Evolutionary conservation across 2,888 invertebrate genomes (phyloP), one percentile per base, ranked within the genome.

Genomic region (Campoplex capitator): DNA sequence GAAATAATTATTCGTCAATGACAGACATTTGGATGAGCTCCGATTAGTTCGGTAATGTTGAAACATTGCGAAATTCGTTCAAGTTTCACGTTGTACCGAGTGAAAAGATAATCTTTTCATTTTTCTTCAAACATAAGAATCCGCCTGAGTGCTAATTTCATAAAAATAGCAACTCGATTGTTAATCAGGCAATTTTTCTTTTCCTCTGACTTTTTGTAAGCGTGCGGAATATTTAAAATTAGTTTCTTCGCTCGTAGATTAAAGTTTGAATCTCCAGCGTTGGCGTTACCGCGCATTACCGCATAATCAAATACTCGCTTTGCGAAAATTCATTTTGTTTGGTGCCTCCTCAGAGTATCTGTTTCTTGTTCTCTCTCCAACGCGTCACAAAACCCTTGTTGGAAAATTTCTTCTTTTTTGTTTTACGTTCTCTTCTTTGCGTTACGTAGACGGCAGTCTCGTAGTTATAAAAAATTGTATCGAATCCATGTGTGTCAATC

Each of bases 1-100:
- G 68, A 42, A 68, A 71, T 71, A 71, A 71, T 71, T 48, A 45
- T 71, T 48, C 48, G 16, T 45, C 71, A 45, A 71, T 71, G 71
- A 71, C 42, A 71, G 45, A 13, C 71, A 45, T 71, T 6, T 28
- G 45, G 71, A 42, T 48, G 71, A 71, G 48, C 28, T 13, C 28
- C 23, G 28, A 71, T 23, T 48, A 71, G 16, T 71, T 71, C 13
- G 42, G n/a, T 28, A 48, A 58, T 32, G 13, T 11, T 28, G 13
- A 58, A 58, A 58, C 13, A 32, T 58, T 13, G 58, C 28, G 28
- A 58, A 28, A 58, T 58, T 32, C 3, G 28, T 32, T 6, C 58
- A 13, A 3, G 13, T 58, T 58, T 7, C 13, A 13, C 28, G 8
- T 23, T 13, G 4, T 58, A 1, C 28, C 18, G n/a, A 4, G 28